These are phyloP conservation scores for Amphipoea oculea DNA, from an alignment of 2,888 invertebrate species.

Conservation along the genomic window DNA sequence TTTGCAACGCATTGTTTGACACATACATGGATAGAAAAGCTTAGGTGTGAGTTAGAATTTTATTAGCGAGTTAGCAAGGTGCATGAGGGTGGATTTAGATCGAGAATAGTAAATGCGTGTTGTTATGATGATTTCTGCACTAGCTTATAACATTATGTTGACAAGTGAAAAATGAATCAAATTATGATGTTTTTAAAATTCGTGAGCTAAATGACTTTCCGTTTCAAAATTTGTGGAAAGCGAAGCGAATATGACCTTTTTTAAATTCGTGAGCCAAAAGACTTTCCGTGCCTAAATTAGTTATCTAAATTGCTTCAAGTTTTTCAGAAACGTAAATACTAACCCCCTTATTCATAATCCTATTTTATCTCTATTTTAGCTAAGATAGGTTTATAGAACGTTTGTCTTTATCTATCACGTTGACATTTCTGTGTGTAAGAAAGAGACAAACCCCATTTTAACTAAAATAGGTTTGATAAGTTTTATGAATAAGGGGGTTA, in stretches of 20 bases:
- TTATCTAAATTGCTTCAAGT: not conserved
- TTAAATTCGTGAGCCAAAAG: not conserved
- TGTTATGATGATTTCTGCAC: not conserved
- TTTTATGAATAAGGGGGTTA: no score
- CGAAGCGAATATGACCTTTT: not conserved
- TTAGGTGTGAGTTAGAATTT: conserved; percentile 36
- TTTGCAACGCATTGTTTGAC: conserved; percentile 47
- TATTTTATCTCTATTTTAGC: no score
- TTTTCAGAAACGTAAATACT: not conserved
- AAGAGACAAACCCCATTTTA: no score
- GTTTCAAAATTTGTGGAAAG: not conserved
- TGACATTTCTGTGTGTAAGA: no score
- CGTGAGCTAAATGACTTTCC: not conserved
- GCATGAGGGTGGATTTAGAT: not conserved
- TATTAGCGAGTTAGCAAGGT: conserved; percentile 24
- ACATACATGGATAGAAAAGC: conserved; percentile 9
- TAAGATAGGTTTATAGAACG: no score
- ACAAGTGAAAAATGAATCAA: no score
- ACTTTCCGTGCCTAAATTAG: not conserved
- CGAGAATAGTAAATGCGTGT: not conserved
- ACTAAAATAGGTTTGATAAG: no score
- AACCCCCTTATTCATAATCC: no score
- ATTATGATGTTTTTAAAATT: no score
- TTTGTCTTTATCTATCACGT: no score
- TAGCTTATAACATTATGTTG: not conserved